These are phyloP conservation scores for Stichodactyla mertensii DNA, from an alignment of 64 coral and sea anemone species.

Conservation along the genomic window DNA sequence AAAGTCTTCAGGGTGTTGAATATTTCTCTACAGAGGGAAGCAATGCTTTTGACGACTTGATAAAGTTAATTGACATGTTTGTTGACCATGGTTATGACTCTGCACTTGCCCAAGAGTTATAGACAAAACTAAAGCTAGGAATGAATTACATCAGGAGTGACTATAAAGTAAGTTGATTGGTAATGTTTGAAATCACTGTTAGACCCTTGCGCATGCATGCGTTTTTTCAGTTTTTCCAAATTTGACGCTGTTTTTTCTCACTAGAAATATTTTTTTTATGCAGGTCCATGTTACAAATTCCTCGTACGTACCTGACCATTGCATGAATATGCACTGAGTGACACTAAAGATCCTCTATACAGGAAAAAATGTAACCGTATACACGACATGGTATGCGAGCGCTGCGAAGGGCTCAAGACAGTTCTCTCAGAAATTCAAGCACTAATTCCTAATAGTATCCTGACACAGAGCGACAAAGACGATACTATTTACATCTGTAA, in stretches of 20 bases:
- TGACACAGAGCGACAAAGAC: neutral
- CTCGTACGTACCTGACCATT: neutral
- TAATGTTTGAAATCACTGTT: too few relatives aligned
- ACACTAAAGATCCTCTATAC: neutral
- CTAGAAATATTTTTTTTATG: neutral
- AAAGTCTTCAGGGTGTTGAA: conserved; percentile 33
- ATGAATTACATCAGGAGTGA: too few relatives aligned
- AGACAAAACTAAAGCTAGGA: too few relatives aligned
- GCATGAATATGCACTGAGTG: neutral
- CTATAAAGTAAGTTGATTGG: too few relatives aligned
- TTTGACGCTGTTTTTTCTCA: too few relatives aligned
- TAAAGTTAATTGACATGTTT: too few relatives aligned
- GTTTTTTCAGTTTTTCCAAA: too few relatives aligned
- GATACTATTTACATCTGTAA: neutral
- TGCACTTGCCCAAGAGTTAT: too few relatives aligned
- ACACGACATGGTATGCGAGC: conserved; percentile 6
- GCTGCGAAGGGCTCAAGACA: neutral
- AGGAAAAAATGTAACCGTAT: neutral
- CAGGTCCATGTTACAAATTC: conserved; percentile 15
- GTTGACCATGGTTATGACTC: neutral
- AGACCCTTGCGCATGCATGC: too few relatives aligned
- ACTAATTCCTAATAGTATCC: neutral
- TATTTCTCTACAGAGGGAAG: neutral
- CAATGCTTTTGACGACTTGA: too few relatives aligned
- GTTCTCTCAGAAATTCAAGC: neutral